These are phyloP conservation scores for Brachypodius melanocephalos DNA, from an alignment of 2,113 vertebrate genomes.

Conservation along the genomic window DNA sequence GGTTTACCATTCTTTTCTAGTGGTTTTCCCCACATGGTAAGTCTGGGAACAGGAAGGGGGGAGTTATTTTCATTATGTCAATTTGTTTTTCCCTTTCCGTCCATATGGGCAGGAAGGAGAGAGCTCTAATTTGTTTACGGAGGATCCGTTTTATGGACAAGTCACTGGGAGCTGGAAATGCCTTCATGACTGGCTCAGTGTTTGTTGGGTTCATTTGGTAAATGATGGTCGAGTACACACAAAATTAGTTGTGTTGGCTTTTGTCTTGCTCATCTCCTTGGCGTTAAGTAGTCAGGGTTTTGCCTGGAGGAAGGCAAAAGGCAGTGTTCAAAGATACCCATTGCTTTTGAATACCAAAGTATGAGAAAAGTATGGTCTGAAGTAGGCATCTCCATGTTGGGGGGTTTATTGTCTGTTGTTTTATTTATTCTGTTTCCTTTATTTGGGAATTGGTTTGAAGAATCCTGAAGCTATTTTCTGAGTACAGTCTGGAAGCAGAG, in stretches of 20 bases:
- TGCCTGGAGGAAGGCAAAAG: neutral
- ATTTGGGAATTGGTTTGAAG: neutral
- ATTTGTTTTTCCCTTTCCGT: slow-evolving; percentile 4
- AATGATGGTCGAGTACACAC: neutral
- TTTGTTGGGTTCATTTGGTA: slow-evolving; percentile 57
- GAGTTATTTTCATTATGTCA: neutral
- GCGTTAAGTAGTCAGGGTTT: neutral
- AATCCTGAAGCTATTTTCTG: neutral
- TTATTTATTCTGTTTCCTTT: neutral
- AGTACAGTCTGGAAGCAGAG: neutral
- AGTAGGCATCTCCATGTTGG: neutral
- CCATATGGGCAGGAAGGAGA: neutral
- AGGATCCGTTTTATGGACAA: slow-evolving; percentile 59
- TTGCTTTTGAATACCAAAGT: neutral
- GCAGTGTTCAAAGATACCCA: neutral
- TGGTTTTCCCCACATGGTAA: neutral
- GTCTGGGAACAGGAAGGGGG: neutral
- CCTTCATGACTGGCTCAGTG: slow-evolving; percentile 15
- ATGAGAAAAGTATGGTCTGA: neutral
- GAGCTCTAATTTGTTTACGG: slow-evolving; percentile 63
- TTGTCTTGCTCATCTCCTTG: neutral
- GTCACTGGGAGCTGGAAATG: slow-evolving; percentile 46
- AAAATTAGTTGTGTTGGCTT: slow-evolving; percentile 17
- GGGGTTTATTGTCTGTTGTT: neutral
- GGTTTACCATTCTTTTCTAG: neutral